Evolutionary conservation across 2,113 vertebrate species (phyloP).

Genomic region (Polypterus bichir): DNA sequence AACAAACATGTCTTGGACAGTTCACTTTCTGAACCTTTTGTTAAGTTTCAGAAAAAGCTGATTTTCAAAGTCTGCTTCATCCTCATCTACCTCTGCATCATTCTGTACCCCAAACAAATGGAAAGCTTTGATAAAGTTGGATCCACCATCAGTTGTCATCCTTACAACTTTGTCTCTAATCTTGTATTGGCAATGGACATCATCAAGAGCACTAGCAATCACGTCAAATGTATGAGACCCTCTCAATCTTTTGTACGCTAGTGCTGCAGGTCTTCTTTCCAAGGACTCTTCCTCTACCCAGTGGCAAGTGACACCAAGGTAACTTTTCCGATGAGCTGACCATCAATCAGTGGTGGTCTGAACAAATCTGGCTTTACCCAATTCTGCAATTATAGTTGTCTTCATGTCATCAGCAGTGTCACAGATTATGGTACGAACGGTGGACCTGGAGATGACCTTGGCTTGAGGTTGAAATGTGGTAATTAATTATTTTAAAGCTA

Average conservation of each 20-base stretch:
- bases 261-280: background rate
- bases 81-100: background rate
- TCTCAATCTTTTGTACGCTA: constrained; percentile 5
- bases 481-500: constrained; percentile 1
- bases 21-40: too few relatives aligned
- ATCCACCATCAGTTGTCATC: too few relatives aligned
- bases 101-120: constrained; percentile 7
- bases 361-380: constrained; percentile 1
- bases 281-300: background rate
- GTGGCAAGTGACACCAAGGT: constrained; percentile 9
- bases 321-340: constrained; percentile 5
- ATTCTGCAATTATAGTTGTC: constrained; percentile 2
- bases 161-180: too few relatives aligned
- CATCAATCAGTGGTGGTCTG: constrained; percentile 5
- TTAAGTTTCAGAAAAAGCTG: constrained; percentile 3
- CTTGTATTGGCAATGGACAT: background rate
- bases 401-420: constrained; percentile 1
- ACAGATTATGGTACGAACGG: constrained; percentile 4
- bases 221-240: constrained; percentile 2
- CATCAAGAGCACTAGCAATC: constrained; percentile 7
- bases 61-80: constrained; percentile 3
- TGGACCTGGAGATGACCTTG: constrained; percentile 7
- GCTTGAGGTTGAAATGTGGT: constrained; percentile 3
- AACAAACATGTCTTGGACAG: too few relatives aligned
- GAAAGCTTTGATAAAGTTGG: constrained; percentile 3